These are phyloP conservation scores for Podargus strigoides DNA, from an alignment of 2,797 vertebrate species.

Conservation along the genomic window DNA sequence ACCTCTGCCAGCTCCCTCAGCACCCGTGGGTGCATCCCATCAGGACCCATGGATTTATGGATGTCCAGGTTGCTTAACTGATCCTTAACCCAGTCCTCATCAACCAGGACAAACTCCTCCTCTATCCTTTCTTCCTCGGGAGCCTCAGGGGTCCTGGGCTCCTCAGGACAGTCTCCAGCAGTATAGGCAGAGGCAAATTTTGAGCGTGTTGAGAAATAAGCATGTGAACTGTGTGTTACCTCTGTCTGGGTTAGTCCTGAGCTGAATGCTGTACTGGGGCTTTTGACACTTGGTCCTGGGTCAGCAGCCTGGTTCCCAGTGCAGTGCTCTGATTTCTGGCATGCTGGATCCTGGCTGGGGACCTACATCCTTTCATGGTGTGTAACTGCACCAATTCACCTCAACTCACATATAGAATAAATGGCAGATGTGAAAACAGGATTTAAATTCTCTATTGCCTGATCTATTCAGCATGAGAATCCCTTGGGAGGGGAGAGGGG, in stretches of 20 bases:
- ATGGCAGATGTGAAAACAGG: background rate
- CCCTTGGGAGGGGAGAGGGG: background rate
- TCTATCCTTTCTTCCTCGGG: too few species aligned
- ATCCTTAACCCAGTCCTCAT: too few species aligned
- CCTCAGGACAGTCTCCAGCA: too few species aligned
- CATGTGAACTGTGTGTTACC: background rate
- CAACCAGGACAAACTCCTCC: too few species aligned
- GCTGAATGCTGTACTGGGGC: background rate
- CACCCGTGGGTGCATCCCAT: too few species aligned
- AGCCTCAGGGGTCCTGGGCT: too few species aligned
- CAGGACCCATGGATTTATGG: too few species aligned
- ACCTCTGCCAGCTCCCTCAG: too few species aligned
- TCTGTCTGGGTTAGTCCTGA: background rate
- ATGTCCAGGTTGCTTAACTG: too few species aligned
- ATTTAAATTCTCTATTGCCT: background rate
- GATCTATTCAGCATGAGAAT: background rate
- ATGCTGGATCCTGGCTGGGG: background rate
- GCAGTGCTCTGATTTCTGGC: background rate
- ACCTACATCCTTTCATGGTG: background rate
- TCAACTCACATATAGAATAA: background rate
- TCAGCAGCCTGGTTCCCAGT: background rate
- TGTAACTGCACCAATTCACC: background rate
- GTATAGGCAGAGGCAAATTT: too few species aligned
- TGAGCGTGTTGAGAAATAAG: background rate
- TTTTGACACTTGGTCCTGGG: accelerated